These are phyloP conservation scores for Aphodius granarius DNA, from an alignment of 2,888 invertebrate species.

Conservation along the genomic window DNA sequence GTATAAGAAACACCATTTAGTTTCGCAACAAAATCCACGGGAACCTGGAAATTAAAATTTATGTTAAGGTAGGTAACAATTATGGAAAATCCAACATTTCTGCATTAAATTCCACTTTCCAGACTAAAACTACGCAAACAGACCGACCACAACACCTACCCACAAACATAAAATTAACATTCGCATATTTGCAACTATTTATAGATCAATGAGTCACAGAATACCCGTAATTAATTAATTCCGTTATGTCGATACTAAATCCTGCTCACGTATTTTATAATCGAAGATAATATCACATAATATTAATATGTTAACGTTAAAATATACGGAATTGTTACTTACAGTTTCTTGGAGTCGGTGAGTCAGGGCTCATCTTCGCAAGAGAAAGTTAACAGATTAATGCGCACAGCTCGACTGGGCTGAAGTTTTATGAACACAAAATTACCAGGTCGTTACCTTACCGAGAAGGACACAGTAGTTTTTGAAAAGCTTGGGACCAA, in stretches of 20 bases:
- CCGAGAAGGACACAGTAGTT: neutral
- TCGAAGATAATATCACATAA: neutral
- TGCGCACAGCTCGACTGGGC: neutral
- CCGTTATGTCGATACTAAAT: neutral
- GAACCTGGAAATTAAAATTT: slow-evolving; percentile 43
- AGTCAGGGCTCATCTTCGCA: neutral
- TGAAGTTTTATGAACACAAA: neutral
- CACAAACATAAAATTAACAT: neutral
- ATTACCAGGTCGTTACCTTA: neutral
- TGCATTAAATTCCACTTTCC: too few species aligned
- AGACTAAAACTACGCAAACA: neutral
- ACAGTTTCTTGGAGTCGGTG: neutral
- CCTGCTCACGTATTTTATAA: neutral
- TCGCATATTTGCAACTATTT: neutral
- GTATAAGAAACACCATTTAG: slow-evolving; percentile 40
- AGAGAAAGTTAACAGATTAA: neutral
- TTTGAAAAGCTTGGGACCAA: neutral
- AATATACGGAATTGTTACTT: too few species aligned
- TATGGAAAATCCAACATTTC: too few species aligned
- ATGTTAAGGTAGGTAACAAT: too few species aligned
- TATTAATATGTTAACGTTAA: too few species aligned
- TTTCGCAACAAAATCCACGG: slow-evolving; percentile 45
- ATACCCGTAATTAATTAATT: neutral
- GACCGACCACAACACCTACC: neutral
- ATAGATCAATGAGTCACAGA: neutral